A percentile compares a stretch with the other conserved stretches of the same genome.
phyloP scores from a whole-genome alignment of 2,888 invertebrate species.

The Monoplex corrugatus region DNA sequence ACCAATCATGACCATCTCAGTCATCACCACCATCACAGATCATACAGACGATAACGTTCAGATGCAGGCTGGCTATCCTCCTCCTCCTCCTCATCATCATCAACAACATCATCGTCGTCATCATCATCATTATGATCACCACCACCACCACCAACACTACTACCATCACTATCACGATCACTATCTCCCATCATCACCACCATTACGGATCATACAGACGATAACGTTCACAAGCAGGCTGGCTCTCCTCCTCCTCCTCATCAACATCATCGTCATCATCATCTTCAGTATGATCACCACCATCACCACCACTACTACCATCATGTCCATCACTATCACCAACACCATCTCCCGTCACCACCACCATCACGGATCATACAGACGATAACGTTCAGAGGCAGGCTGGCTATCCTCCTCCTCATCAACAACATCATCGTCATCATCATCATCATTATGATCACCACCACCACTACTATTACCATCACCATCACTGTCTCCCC shows the following conservation, averaged over 20 bases:
- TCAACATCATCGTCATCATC: no score
- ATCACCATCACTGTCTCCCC: background rate
- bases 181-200: no score
- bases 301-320: background rate
- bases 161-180: background rate
- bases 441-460: no score
- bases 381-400: background rate
- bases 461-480: background rate
- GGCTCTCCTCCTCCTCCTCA: no score
- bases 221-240: constrained; percentile 3
- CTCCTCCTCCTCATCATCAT: no score
- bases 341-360: background rate
- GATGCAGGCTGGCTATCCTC: background rate
- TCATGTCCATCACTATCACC: background rate
- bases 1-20: background rate
- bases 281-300: no score
- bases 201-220: background rate
- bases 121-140: background rate
- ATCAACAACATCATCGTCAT: no score
- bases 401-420: background rate
- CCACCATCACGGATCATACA: background rate
- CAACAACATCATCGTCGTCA: no score
- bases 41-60: background rate
- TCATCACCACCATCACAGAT: background rate
- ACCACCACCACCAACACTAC: background rate